Conservation (phyloP, 2,888 invertebrate species). For the Mongoloraphidia duomilia region DNA sequence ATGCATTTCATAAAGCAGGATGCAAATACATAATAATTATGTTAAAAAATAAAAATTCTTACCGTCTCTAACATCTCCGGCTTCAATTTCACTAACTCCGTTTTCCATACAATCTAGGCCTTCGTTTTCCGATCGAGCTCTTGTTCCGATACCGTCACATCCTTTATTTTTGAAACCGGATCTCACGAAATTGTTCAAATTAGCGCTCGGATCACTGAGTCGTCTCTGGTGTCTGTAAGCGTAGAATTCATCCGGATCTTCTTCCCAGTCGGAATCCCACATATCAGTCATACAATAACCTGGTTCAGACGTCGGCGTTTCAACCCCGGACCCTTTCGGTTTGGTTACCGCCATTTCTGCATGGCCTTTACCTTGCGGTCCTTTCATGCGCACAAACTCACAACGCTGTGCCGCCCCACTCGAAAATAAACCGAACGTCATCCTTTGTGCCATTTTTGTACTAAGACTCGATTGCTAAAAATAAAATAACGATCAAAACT, state of each 20-base stretch:
- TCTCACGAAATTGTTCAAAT: conserved; percentile 69
- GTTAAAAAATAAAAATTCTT: conserved; percentile 24
- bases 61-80: conserved; percentile 86
- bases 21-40: not conserved
- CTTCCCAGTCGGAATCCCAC: conserved; percentile 84
- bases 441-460: conserved; percentile 87
- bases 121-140: conserved; percentile 82
- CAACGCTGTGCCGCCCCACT: conserved; percentile 65
- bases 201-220: conserved; percentile 87
- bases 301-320: conserved; percentile 87
- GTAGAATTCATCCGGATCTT: conserved; percentile 57
- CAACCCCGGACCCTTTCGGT: conserved; percentile 80
- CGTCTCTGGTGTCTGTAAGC: conserved; percentile 41
- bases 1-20: conserved; percentile 1
- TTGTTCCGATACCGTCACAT: conserved; percentile 33
- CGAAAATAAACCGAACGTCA: conserved; percentile 85
- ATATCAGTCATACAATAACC: conserved; percentile 70
- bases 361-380: conserved; percentile 89
- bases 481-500: not conserved
- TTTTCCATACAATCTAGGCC: conserved; percentile 74
- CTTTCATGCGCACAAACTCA: conserved; percentile 97
- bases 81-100: conserved; percentile 83
- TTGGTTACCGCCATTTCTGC: conserved; percentile 97
- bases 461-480: conserved; percentile 78
- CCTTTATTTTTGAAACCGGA: conserved; percentile 63